Conservation (phyloP, 53 echinoderm and acorn worm species). For the Apostichopus leukothele region DNA sequence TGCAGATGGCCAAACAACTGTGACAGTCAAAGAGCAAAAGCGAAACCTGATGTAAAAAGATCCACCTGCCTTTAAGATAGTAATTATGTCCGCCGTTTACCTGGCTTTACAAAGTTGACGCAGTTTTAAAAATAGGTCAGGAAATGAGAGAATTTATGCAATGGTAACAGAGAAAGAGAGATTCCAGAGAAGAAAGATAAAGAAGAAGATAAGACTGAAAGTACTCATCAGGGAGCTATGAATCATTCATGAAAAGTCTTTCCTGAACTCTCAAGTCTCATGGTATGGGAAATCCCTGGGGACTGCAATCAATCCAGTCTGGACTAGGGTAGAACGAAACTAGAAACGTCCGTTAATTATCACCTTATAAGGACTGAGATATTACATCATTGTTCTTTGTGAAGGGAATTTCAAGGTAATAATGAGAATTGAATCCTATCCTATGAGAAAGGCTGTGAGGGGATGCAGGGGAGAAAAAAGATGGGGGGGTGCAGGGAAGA, state of each 20-base stretch:
- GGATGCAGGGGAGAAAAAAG: no score
- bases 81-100: background rate
- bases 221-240: background rate
- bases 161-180: background rate
- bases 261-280: background rate
- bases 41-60: background rate
- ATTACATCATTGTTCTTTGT: no score
- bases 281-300: background rate
- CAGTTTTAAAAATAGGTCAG: background rate
- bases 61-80: background rate
- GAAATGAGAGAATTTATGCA: background rate
- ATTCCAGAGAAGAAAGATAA: background rate
- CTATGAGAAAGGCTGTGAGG: no score
- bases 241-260: background rate
- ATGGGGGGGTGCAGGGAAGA: no score
- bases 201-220: background rate
- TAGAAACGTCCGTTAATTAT: background rate
- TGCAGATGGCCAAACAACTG: slow-evolving; percentile 8
- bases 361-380: background rate
- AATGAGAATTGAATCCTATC: no score
- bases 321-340: background rate
- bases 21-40: background rate
- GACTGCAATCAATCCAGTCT: background rate
- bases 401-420: no score
- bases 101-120: background rate